A percentile compares a stretch with the other conserved stretches of the same genome.
Evolutionary conservation across 2,888 invertebrate genomes (phyloP).

Genomic region (Ryuthela nishihirai): DNA sequence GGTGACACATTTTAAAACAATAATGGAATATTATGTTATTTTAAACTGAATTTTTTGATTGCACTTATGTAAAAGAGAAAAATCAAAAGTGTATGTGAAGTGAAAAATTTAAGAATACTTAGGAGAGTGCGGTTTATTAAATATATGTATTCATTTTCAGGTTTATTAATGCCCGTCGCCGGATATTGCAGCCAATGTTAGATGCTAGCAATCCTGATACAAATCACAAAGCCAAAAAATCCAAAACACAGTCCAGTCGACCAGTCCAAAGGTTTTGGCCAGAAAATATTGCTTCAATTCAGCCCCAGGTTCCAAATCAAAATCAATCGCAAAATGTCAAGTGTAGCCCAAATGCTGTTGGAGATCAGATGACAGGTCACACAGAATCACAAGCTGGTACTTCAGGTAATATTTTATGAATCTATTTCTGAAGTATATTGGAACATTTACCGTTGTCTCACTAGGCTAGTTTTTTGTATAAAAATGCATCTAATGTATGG

Average conservation of each 20-base stretch:
- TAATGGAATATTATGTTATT: too few relatives aligned
- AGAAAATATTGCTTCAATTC: conserved; percentile 39
- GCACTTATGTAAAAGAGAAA: too few relatives aligned
- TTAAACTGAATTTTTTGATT: too few relatives aligned
- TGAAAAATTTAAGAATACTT: too few relatives aligned
- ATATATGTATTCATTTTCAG: conserved; percentile 30
- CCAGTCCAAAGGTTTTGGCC: conserved; percentile 42
- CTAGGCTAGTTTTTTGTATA: too few relatives aligned
- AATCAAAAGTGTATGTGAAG: too few relatives aligned
- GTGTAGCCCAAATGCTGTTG: conserved; percentile 11
- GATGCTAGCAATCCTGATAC: conserved; percentile 56
- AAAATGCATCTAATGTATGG: too few relatives aligned
- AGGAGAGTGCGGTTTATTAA: too few relatives aligned
- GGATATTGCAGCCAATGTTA: conserved; percentile 89
- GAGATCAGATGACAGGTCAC: conserved; percentile 6
- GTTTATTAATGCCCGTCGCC: conserved; percentile 88
- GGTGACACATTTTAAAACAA: too few relatives aligned
- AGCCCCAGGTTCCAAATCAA: conserved; percentile 31
- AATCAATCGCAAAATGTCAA: conserved; percentile 19
- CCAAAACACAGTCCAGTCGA: conserved; percentile 30
- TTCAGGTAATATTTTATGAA: conserved; percentile 12
- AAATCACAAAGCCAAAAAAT: conserved; percentile 36
- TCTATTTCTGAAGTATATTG: neutral
- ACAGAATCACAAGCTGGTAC: conserved; percentile 29
- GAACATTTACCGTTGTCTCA: neutral